Evolutionary conservation across 2,888 invertebrate species (phyloP), one percentile per base, ranked within the genome.

Genomic region (Macrophya annulata): DNA sequence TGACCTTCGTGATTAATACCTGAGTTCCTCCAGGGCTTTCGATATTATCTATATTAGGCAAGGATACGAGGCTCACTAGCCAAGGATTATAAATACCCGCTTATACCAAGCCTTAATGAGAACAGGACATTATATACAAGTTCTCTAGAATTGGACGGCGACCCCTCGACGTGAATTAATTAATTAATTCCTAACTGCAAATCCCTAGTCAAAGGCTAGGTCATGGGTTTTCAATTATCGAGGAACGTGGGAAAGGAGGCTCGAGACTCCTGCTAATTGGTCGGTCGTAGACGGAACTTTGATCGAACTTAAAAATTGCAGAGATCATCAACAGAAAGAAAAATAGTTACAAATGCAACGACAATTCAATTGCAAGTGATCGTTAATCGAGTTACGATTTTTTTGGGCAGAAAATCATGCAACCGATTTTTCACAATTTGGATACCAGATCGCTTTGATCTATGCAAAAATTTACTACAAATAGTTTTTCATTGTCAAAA

Each of bases 171-270:
- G 51, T 1, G 68, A 62, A 68, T 68, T 83, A 83, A 83, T 83
- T 83, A 68, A 83, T 83, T 51, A 83, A 83, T 45, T 83, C 83
- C 83, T 25, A 37, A 37, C 48, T 68, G 68, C 31, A 71, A 83
- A 83, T 83, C 83, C 68, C 83, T 68, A 12, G 71, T 83, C 83
- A 48, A 83, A 68, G 65, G 48, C 83, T 71, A 71, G 83, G 65
- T 68, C 43, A 71, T 71, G 83, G 68, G 68, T 83, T 83, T 83
- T 71, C 83, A 83, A 83, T 83, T 83, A 83, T 83, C 83, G 83
- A 68, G 68, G 45, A 83, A 68, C 51, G 65, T n/a, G 31, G 25
- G 15, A 37, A 31, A 43, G 51, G 77, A 77, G 77, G 48, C 68
- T 83, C 31, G 68, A 37, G 71, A 65, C 9, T n/a, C n/a, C 83